phyloP scores from a whole-genome alignment of 1,140 invertebrate species.

The Globodera rostochiensis region DNA sequence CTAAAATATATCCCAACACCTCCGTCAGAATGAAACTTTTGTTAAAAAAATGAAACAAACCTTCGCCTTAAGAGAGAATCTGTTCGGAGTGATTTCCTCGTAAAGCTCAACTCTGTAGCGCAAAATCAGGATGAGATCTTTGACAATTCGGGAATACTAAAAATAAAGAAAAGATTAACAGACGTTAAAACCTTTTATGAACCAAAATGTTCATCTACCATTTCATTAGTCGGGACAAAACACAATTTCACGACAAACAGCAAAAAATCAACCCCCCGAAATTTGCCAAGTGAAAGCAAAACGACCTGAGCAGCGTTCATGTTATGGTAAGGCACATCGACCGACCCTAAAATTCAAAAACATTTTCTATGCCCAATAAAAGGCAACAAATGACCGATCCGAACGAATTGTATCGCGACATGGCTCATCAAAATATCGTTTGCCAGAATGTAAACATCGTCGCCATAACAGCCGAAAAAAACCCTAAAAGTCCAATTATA shows the following conservation, averaged over 20 bases:
- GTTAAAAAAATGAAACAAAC: not conserved
- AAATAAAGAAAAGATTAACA: not conserved
- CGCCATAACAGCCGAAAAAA: conserved; percentile 29
- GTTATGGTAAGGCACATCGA: conserved; percentile 27
- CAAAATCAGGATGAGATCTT: conserved; percentile 33
- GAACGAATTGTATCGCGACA: conserved; percentile 29
- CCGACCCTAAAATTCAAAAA: conserved; percentile 4
- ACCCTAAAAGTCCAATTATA: conserved; percentile 30
- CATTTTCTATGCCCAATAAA: conserved; percentile 15
- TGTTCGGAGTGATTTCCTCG: conserved; percentile 26
- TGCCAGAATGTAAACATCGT: conserved; percentile 35
- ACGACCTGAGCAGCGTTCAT: conserved; percentile 24
- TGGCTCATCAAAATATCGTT: conserved; percentile 36
- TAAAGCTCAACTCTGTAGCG: conserved; percentile 39
- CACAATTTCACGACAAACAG: not conserved
- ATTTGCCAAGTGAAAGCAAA: not conserved
- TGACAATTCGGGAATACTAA: conserved; percentile 16
- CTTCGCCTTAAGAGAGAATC: conserved; percentile 35
- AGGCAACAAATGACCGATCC: conserved; percentile 22
- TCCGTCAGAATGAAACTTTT: not conserved
- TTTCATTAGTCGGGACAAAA: no score
- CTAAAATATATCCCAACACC: not conserved
- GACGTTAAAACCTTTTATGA: not conserved
- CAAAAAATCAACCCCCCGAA: not conserved
- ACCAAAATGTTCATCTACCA: no score